Evolutionary conservation across 2,113 vertebrate species (phyloP).

Genomic region (Pristiophorus japonicus): DNA sequence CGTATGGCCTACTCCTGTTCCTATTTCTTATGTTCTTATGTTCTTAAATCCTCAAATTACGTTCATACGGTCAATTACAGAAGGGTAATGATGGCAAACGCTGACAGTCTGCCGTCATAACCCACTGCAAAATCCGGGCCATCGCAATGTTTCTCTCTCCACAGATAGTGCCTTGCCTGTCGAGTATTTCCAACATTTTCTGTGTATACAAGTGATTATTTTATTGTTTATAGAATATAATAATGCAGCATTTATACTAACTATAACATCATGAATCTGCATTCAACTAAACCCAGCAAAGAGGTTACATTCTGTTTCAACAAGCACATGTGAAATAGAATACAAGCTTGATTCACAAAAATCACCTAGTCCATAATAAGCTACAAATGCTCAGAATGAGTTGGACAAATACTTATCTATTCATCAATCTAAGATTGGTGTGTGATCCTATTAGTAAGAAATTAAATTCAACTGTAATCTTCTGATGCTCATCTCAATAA

Average conservation of each 20-base stretch:
- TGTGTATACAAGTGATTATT: neutral
- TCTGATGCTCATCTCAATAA: neutral
- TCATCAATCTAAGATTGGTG: conserved; percentile 17
- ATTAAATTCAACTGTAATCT: neutral
- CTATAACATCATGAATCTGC: neutral
- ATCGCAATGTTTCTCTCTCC: neutral
- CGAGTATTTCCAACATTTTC: neutral
- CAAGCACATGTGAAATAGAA: neutral
- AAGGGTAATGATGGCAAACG: too few species aligned
- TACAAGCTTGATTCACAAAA: neutral
- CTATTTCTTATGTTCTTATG: too few species aligned
- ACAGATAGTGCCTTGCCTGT: neutral
- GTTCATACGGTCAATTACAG: too few species aligned
- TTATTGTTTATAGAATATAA: neutral
- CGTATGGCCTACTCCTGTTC: too few species aligned
- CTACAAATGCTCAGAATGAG: neutral
- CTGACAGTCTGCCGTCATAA: too few species aligned
- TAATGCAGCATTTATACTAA: neutral
- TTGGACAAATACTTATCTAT: neutral
- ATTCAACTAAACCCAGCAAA: neutral
- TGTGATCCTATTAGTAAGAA: neutral
- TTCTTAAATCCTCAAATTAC: too few species aligned
- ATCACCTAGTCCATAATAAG: neutral
- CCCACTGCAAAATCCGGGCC: too few species aligned
- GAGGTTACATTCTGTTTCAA: neutral